Base-by-base conservation (phyloP, 2,888 invertebrate genomes). In the Conistra vaccinii region DNA sequence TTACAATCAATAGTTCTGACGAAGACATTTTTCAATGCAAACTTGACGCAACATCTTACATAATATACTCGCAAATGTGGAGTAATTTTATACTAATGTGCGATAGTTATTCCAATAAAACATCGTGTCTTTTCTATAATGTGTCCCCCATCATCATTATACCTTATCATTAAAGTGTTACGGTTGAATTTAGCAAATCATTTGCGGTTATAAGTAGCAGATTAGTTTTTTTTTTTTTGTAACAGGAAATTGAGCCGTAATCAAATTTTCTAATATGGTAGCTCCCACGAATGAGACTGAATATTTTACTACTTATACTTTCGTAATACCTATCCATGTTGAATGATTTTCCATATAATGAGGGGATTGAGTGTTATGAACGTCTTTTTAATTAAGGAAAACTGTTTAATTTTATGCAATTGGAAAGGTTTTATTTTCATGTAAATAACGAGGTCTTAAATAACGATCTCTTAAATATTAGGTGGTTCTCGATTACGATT, bases 211-310 rank as follows among this genome's bases (percentile, higher is more conserved):
- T 20, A 48, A 55, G 62, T 70, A 42, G 77, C 23, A 32, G 9
- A 63, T 73, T 48, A 0, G 17, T 67, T 73, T 68, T 78, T 35
- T 68, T 78, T 35, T 65, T 45, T 72, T 57, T 60, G 53, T 48
- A 66, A 72, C 68, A 75, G 78, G 81, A 85, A 86, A 84, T 81
- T 73, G 69, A 81, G n/a, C 58, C 29, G 73, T 81, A 84, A 81
- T 77, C 68, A 78, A 84, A 78, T 81, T 83, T 74, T 74, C 81
- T 73, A 80, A 75, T 78, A 74, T 71, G 68, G 62, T 35, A 17
- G 29, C 45, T 69, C 73, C 62, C 67, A 72, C 63, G 17, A 71
- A 66, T 29, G 10, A 51, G 4, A 29, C 53, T 63, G 35, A 73
- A 71, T 85, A 83, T 73, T 62, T 63, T 67, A 69, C 53, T 75